These are phyloP conservation scores for Bathynomus jamesi DNA, from an alignment of 1,140 invertebrate genomes.

Conservation along the genomic window DNA sequence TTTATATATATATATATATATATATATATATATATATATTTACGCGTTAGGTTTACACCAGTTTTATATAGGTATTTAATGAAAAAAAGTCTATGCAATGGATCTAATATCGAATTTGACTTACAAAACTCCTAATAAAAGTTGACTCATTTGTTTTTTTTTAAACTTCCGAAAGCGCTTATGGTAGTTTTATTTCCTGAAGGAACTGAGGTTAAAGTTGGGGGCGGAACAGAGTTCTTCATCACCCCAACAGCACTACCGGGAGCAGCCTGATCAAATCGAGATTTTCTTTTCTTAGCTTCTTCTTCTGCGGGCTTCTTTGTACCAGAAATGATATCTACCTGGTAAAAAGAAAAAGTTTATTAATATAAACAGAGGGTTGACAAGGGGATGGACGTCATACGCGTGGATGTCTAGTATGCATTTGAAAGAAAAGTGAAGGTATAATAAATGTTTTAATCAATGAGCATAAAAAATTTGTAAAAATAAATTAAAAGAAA, in stretches of 20 bases:
- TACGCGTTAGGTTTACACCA: background rate
- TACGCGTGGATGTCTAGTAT: too few relatives aligned
- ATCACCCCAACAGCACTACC: constrained; percentile 20
- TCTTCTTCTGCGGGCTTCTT: constrained; percentile 39
- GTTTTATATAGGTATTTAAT: too few relatives aligned
- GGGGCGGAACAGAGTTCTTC: constrained; percentile 33
- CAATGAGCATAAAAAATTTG: too few relatives aligned
- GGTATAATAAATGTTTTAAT: too few relatives aligned
- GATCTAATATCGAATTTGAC: too few relatives aligned
- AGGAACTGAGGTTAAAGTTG: constrained; percentile 37
- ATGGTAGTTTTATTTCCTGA: constrained; percentile 41
- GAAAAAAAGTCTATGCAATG: too few relatives aligned
- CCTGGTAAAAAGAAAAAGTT: constrained; percentile 41
- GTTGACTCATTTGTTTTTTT: constrained; percentile 37
- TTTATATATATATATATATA: constrained; percentile 1
- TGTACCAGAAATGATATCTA: constrained; percentile 78
- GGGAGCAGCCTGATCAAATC: constrained; percentile 40
- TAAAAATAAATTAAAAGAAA: too few relatives aligned
- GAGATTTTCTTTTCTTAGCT: constrained; percentile 40
- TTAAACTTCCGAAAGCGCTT: constrained; percentile 41
- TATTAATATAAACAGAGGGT: too few relatives aligned
- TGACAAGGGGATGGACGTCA: too few relatives aligned
- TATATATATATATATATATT: constrained; percentile 1
- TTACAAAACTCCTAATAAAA: too few relatives aligned
- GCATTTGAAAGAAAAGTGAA: too few relatives aligned